A percentile compares a stretch with the other conserved stretches of the same genome.
Evolutionary conservation across 37 sponge, comb jelly and placozoan species (phyloP).

Genomic region (Axinella damicornis): DNA sequence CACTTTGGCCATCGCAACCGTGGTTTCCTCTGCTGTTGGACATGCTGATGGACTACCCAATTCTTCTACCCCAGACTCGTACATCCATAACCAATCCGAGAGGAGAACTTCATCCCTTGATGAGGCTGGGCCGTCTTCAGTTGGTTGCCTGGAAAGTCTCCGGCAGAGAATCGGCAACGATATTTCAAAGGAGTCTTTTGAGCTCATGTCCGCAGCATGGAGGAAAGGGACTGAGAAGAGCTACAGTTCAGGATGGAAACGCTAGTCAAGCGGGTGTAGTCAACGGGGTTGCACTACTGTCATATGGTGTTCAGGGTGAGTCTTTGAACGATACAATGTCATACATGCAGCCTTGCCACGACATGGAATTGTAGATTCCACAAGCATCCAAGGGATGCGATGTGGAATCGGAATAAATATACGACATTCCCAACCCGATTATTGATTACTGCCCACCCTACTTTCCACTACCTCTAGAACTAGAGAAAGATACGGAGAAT

Average conservation of each 20-base stretch:
- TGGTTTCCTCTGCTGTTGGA: background rate
- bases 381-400: too few relatives aligned
- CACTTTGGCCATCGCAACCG: too few relatives aligned
- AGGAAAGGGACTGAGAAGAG: background rate
- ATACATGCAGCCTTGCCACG: too few relatives aligned
- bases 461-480: too few relatives aligned
- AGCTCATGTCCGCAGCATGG: background rate
- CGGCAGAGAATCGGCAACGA: slow-evolving; percentile 3
- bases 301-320: too few relatives aligned
- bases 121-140: background rate
- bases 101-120: background rate
- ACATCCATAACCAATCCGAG: background rate
- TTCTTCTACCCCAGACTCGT: background rate
- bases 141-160: slow-evolving; percentile 48
- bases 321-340: too few relatives aligned
- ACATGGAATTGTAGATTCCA: too few relatives aligned
- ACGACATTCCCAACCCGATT: too few relatives aligned
- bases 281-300: background rate
- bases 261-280: background rate
- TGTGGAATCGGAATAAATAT: too few relatives aligned
- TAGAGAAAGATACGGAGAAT: too few relatives aligned
- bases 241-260: background rate
- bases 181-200: background rate
- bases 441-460: too few relatives aligned
- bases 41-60: background rate